Percentiles rank a stretch among this genome's conserved stretches.
phyloP scores from a whole-genome alignment of 1,140 invertebrate genomes.

The silkworm (Bombyx mori) region ASM3026992v2 NC_085132.1:11047001-11047500 shows the following conservation, averaged over 20 bases:
- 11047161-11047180: too few relatives aligned
- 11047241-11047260: conserved; percentile 28
- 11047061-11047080: too few relatives aligned
- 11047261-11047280: conserved; percentile 59
- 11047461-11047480: conserved; percentile 57
- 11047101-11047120: too few relatives aligned
- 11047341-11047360: conserved; percentile 31
- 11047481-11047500: conserved; percentile 51
- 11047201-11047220: too few relatives aligned
- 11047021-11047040: too few relatives aligned
- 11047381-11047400: conserved; percentile 53
- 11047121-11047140: too few relatives aligned
- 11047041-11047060: too few relatives aligned
- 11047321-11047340: conserved; percentile 52
- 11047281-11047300: conserved; percentile 47
- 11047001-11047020: too few relatives aligned
- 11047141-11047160: too few relatives aligned
- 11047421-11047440: conserved; percentile 55
- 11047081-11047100: too few relatives aligned
- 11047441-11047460: conserved; percentile 59
- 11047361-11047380: conserved; percentile 48
- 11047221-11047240: neutral
- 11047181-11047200: too few relatives aligned
- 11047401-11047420: conserved; percentile 57
- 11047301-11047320: conserved; percentile 47